Evolutionary conservation across 2,888 invertebrate species (phyloP).

Genomic region (Apantesis nais): DNA sequence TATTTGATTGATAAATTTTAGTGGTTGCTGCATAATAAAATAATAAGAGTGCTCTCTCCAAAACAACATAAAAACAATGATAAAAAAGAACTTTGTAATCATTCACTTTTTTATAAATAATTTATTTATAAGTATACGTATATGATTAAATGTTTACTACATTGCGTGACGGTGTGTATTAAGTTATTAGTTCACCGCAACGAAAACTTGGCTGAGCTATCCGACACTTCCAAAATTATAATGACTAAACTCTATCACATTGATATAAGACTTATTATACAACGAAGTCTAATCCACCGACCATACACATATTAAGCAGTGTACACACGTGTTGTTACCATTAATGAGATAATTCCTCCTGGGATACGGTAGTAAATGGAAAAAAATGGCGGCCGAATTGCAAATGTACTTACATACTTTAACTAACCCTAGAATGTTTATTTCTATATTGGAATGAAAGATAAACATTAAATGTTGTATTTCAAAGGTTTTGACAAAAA

Average conservation of each 20-base stretch:
- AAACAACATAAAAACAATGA: neutral
- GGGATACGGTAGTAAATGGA: conserved; percentile 62
- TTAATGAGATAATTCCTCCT: conserved; percentile 67
- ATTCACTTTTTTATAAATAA: neutral
- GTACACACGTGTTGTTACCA: conserved; percentile 59
- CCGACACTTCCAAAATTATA: conserved; percentile 13
- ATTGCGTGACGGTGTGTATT: conserved; percentile 45
- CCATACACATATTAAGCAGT: conserved; percentile 33
- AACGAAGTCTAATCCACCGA: conserved; percentile 15
- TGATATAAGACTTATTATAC: conserved; percentile 33
- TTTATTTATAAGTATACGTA: neutral
- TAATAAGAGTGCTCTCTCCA: neutral
- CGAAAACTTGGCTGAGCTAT: conserved; percentile 30
- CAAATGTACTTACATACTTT: conserved; percentile 53
- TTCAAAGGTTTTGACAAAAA: neutral
- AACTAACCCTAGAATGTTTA: conserved; percentile 17
- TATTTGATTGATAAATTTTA: too few relatives aligned
- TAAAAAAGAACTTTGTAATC: neutral
- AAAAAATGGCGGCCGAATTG: conserved; percentile 60
- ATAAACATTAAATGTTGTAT: conserved; percentile 10
- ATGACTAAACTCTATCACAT: conserved; percentile 24
- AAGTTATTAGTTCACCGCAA: conserved; percentile 46
- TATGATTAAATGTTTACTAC: conserved; percentile 13
- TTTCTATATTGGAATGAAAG: conserved; percentile 8
- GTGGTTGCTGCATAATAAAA: neutral